Conservation (phyloP, 1,140 invertebrate genomes). For the Megalopta genalis region DNA sequence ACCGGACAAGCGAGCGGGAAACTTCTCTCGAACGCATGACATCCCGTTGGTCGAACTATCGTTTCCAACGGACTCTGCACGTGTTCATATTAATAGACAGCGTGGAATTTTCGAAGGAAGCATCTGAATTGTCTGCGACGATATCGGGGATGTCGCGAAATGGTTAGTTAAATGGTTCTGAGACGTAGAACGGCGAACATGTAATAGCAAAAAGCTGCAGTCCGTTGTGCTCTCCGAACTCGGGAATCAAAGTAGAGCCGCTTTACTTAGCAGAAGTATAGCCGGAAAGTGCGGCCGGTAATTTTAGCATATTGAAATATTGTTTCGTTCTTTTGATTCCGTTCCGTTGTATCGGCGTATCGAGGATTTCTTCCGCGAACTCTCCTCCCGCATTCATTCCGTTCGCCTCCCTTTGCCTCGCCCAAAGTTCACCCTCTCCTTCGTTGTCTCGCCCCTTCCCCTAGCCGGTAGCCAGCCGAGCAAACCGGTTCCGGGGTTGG, state of each 20-base stretch:
- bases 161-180: too few relatives aligned
- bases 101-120: too few relatives aligned
- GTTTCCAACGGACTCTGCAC: too few relatives aligned
- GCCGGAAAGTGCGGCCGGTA: constrained; percentile 15
- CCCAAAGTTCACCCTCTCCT: not conserved
- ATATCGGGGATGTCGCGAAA: too few relatives aligned
- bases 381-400: constrained; percentile 49
- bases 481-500: not conserved
- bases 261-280: constrained; percentile 22
- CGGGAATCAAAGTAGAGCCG: not conserved
- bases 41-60: not conserved
- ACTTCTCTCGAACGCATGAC: too few relatives aligned
- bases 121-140: too few relatives aligned
- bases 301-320: constrained; percentile 55
- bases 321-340: constrained; percentile 29
- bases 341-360: constrained; percentile 41
- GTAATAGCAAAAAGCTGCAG: not conserved
- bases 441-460: not conserved
- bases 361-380: constrained; percentile 2
- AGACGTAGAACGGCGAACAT: too few relatives aligned
- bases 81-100: too few relatives aligned
- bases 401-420: constrained; percentile 1
- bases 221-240: constrained; percentile 9
- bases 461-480: not conserved
- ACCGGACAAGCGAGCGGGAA: too few relatives aligned